A percentile compares a stretch with the other conserved stretches of the same genome.
Conservation (phyloP, 1,140 invertebrate genomes). For the Halesus radiatus region DNA sequence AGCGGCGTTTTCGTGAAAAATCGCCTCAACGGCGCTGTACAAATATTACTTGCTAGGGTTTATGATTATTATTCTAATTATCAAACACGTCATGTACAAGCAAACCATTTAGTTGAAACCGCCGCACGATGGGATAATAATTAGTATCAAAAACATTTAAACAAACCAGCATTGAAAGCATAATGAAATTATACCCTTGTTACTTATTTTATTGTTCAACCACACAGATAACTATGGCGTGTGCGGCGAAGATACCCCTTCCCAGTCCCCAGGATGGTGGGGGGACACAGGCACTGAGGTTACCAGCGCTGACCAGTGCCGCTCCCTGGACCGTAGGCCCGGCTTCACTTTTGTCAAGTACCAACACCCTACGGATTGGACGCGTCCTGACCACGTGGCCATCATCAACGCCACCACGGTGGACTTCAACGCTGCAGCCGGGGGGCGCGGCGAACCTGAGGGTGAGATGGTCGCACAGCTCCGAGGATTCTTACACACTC, state of each 20-base stretch:
- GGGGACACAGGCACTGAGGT: constrained; percentile 86
- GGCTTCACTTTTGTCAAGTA: constrained; percentile 92
- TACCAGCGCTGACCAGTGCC: constrained; percentile 82
- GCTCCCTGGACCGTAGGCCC: constrained; percentile 83
- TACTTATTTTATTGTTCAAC: no score
- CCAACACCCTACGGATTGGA: constrained; percentile 85
- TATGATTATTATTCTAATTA: no score
- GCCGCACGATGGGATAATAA: no score
- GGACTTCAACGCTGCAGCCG: constrained; percentile 79
- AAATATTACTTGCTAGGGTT: no score
- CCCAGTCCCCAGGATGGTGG: constrained; percentile 90
- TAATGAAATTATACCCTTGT: no score
- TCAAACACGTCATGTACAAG: no score
- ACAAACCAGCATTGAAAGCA: no score
- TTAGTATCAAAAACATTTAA: no score
- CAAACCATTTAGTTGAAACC: no score
- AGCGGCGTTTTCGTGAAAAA: no score
- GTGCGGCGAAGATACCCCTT: constrained; percentile 84
- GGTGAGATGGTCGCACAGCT: constrained; percentile 83
- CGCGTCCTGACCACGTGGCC: constrained; percentile 86
- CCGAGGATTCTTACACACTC: constrained; percentile 85
- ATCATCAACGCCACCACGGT: constrained; percentile 89
- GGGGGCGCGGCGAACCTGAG: constrained; percentile 76
- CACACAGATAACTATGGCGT: constrained; percentile 81
- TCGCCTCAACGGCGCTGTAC: no score